Evolutionary conservation across 2,113 vertebrate genomes (phyloP).

Genomic region (Mormyrus lacerda): DNA sequence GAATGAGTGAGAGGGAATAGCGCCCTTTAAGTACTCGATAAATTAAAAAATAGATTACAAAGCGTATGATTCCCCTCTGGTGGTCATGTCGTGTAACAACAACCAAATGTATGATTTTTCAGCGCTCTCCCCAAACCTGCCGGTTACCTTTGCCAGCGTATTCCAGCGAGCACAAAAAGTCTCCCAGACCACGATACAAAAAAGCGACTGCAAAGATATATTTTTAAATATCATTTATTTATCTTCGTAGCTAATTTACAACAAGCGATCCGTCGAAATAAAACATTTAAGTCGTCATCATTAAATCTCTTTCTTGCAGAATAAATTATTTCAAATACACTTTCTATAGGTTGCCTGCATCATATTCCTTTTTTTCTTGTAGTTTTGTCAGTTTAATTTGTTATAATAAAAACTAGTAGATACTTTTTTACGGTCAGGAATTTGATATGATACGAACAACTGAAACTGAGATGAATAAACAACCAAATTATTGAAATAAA

Average conservation of each 20-base stretch:
- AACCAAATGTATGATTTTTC: neutral
- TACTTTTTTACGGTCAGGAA: constrained; percentile 14
- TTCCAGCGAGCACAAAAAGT: neutral
- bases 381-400: constrained; percentile 17
- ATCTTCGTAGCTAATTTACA: constrained; percentile 38
- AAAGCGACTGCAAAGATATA: neutral
- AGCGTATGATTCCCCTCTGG: neutral
- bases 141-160: neutral
- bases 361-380: constrained; percentile 9
- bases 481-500: constrained; percentile 6
- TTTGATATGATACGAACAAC: constrained; percentile 12
- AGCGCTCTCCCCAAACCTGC: neutral
- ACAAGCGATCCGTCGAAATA: constrained; percentile 26
- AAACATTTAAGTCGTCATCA: constrained; percentile 20
- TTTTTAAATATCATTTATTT: constrained; percentile 34
- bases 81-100: neutral
- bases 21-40: neutral
- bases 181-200: neutral
- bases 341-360: constrained; percentile 14
- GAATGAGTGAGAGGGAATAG: neutral
- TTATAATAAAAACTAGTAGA: constrained; percentile 28
- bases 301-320: constrained; percentile 21
- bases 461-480: neutral
- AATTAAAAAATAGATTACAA: neutral
- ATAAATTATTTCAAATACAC: constrained; percentile 23